Evolutionary conservation across 2,888 invertebrate species (phyloP), one percentile per base, ranked within the genome.

Genomic region (Drosophila antonietae): DNA sequence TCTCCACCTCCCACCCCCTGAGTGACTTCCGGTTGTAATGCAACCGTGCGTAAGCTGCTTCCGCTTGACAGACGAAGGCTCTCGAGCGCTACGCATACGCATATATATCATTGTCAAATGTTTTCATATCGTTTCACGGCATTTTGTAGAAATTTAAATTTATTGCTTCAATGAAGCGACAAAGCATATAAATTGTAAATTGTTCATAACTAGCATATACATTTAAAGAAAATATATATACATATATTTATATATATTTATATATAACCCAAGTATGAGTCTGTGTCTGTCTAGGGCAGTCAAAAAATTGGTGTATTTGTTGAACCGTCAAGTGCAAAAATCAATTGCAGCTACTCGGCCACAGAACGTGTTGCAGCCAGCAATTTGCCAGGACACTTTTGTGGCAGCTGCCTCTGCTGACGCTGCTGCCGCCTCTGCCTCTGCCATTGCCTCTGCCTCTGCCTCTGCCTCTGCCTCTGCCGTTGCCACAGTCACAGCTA

Each of bases 31-130:
- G 89, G 89, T 63, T 66, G 72, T 80, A 68, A 77, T 84, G 84
- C 89, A 89, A 58, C 85, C 85, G 89, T 87, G 89, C 85, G 88
- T 84, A 75, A 76, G 89, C 88, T 64, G 65, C 85, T 88, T 84
- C 84, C 84, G 85, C 57, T 75, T 76, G 77, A 66, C 61, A 71
- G 71, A 56, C 51, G 65, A 65, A 72, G 63, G 63, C 58, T 80
- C 68, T 72, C 51, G 58, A 75, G 68, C 70, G 53, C 68, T 52
- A 47, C 73, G 65, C 73, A 55, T 31, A 55, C 55, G 35, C 39
- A 55, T 55, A 75, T 87, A 74, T 87, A 79, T 87, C 82, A 89
- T 82, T 88, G 80, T 85, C 80, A 82, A 82, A 72, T 74, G 80
- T 74, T 83, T 76, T 73, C 73, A 62, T 81, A 87, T 74, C 73